These are phyloP conservation scores for Tricholaema leucomelas DNA, from an alignment of 2,113 vertebrate species.

Conservation along the genomic window DNA sequence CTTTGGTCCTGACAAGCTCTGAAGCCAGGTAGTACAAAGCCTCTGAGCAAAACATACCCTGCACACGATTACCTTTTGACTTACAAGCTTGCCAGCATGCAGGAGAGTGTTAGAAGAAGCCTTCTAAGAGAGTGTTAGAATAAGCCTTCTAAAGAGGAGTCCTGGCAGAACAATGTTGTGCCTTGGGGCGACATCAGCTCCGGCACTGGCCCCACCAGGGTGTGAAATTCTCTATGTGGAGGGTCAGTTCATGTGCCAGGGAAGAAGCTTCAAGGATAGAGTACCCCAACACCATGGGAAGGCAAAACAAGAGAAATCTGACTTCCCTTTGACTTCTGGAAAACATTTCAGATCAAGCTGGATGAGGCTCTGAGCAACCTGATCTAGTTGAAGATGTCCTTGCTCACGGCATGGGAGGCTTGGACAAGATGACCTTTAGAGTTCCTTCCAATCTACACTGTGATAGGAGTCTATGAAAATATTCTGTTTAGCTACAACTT, in stretches of 20 bases:
- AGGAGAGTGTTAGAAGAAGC: not conserved
- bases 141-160: not conserved
- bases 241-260: not conserved
- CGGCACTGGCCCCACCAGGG: accelerated
- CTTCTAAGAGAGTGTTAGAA: not conserved
- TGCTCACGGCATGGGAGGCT: too few species aligned
- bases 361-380: too few species aligned
- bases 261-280: not conserved
- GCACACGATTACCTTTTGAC: accelerated
- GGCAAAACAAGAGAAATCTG: not conserved
- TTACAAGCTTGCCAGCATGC: not conserved
- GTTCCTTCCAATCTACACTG: too few species aligned
- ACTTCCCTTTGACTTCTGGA: not conserved
- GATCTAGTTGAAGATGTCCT: too few species aligned
- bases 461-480: too few species aligned
- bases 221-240: accelerated
- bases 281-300: accelerated
- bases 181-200: accelerated
- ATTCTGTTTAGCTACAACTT: not conserved
- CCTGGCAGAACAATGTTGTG: not conserved
- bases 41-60: not conserved
- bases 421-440: too few species aligned
- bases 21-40: not conserved
- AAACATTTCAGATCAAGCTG: too few species aligned
- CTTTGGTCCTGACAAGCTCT: not conserved